A percentile compares a stretch with the other conserved stretches of the same genome.
phyloP scores from a whole-genome alignment of 2,113 vertebrate genomes.

The Otocyon megalotis region DNA sequence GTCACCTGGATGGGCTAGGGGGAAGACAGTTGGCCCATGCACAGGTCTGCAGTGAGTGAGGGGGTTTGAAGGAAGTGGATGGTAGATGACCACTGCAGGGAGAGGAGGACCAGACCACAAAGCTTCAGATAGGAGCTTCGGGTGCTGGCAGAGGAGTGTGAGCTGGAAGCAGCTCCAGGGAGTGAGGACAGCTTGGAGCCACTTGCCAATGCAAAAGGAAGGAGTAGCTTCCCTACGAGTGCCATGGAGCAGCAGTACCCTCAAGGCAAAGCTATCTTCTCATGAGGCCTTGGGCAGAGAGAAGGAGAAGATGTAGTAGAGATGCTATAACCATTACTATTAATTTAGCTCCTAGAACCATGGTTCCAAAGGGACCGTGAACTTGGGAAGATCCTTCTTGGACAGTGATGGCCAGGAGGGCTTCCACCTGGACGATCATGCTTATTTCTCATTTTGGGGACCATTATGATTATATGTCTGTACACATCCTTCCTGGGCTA shows the following conservation, averaged over 20 bases:
- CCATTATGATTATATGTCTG: neutral
- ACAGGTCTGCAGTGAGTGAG: no score
- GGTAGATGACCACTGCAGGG: neutral
- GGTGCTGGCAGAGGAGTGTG: neutral
- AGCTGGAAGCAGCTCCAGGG: neutral
- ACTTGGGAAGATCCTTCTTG: neutral
- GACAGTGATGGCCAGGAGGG: neutral
- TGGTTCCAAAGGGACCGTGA: neutral
- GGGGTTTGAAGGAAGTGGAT: neutral
- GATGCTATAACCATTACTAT: neutral
- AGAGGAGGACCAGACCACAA: neutral
- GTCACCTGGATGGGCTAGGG: neutral
- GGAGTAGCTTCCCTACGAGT: neutral
- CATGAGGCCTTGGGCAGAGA: neutral
- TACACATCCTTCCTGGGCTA: neutral
- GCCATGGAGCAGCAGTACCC: neutral
- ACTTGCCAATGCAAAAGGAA: neutral
- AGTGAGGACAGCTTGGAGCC: neutral
- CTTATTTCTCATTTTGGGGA: neutral
- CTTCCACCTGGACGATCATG: neutral
- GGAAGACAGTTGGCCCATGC: no score
- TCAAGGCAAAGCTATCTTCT: neutral
- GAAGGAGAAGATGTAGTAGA: neutral
- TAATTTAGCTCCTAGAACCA: neutral
- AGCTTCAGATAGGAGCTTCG: neutral